Conservation (phyloP, 2,888 invertebrate genomes). For the Deroplatys truncata region DNA sequence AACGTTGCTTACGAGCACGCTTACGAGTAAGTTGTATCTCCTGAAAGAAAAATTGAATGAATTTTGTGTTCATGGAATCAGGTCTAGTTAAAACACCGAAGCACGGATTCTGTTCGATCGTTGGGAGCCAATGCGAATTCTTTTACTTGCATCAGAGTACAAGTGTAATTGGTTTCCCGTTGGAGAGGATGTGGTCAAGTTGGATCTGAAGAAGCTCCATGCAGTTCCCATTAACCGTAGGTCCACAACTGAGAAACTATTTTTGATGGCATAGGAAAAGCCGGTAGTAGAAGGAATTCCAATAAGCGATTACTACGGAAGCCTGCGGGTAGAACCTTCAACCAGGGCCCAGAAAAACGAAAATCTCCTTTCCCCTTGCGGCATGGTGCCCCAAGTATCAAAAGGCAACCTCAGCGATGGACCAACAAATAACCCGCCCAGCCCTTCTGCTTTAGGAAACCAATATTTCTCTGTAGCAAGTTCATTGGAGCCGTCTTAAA, state of each 20-base stretch:
- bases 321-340: background rate
- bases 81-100: background rate
- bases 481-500: background rate
- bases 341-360: background rate
- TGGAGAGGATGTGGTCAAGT: background rate
- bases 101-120: background rate
- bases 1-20: too few species aligned
- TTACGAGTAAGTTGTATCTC: too few species aligned
- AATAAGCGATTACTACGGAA: conserved; percentile 23
- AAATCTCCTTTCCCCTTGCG: background rate
- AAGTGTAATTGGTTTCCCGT: background rate
- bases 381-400: background rate
- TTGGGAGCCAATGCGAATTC: background rate
- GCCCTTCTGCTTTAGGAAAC: background rate
- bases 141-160: background rate
- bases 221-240: background rate
- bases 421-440: background rate
- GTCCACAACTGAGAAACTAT: background rate
- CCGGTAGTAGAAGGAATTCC: conserved; percentile 23
- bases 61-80: background rate
- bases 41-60: too few species aligned
- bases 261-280: background rate
- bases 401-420: background rate
- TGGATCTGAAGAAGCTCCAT: background rate
- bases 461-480: background rate